Evolutionary conservation across 2,888 invertebrate species (phyloP).

Genomic region (Byasa hedistus): DNA sequence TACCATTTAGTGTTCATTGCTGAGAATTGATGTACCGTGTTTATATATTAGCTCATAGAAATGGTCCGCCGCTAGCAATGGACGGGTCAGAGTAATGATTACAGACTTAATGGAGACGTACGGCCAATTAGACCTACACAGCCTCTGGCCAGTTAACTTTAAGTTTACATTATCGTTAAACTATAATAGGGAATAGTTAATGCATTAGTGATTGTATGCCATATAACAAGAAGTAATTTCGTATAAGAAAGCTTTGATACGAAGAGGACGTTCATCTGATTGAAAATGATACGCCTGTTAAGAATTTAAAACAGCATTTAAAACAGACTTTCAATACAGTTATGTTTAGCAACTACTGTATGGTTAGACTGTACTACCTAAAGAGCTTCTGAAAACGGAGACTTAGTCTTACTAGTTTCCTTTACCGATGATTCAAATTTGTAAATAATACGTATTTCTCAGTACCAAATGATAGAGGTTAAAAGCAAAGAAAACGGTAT

Average conservation of each 20-base stretch:
- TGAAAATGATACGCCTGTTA: too few relatives aligned
- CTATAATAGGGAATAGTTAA: not conserved
- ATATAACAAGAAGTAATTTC: too few relatives aligned
- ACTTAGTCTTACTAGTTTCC: too few relatives aligned
- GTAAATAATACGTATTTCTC: not conserved
- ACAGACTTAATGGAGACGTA: constrained; percentile 26
- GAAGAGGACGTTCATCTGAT: too few relatives aligned
- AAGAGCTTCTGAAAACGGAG: too few relatives aligned
- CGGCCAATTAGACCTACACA: constrained; percentile 23
- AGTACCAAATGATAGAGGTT: not conserved
- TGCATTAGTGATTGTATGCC: not conserved
- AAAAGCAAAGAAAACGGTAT: not conserved
- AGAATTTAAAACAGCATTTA: too few relatives aligned
- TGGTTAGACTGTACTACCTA: too few relatives aligned
- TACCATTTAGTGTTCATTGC: constrained; percentile 19
- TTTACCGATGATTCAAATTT: not conserved
- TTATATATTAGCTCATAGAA: constrained; percentile 29
- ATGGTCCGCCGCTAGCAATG: constrained; percentile 26
- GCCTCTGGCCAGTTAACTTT: constrained; percentile 17
- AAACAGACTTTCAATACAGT: too few relatives aligned
- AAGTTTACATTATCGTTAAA: constrained; percentile 10
- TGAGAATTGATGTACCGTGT: constrained; percentile 16
- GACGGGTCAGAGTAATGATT: constrained; percentile 21
- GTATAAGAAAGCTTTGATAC: too few relatives aligned
- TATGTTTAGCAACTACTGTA: too few relatives aligned